Percentiles rank a stretch among this genome's conserved stretches.
Evolutionary conservation across 2,113 vertebrate species (phyloP).

Genomic region (Sinocyclocheilus maitianheensis): DNA sequence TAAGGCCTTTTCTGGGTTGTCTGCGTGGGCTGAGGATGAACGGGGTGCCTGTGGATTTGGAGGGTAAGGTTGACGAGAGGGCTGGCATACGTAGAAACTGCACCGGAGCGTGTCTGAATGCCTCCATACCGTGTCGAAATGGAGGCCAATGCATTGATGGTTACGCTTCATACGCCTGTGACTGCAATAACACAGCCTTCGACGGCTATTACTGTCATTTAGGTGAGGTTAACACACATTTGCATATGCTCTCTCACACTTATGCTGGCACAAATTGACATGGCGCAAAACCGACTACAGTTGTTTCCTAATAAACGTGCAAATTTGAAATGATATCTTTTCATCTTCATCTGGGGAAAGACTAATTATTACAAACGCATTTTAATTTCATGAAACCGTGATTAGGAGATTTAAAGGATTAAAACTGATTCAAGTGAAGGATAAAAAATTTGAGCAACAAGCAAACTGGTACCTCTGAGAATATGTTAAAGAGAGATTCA

Average conservation of each 20-base stretch:
- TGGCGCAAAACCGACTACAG: neutral
- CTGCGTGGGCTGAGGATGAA: conserved; percentile 91
- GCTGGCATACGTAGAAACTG: conserved; percentile 91
- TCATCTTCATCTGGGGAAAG: neutral
- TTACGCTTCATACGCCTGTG: conserved; percentile 91
- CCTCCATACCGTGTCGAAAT: conserved; percentile 88
- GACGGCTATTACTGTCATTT: conserved; percentile 93
- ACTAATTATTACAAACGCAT: conserved; percentile 1
- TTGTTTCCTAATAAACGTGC: neutral
- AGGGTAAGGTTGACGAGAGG: conserved; percentile 88
- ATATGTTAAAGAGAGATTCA: neutral
- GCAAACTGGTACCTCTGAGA: neutral
- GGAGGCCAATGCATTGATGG: conserved; percentile 90
- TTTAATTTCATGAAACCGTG: neutral
- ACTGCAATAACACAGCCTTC: conserved; percentile 92
- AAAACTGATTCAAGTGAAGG: neutral
- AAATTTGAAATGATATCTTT: neutral
- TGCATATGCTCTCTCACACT: neutral
- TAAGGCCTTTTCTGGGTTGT: conserved; percentile 91
- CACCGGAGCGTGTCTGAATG: conserved; percentile 86
- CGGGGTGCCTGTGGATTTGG: conserved; percentile 89
- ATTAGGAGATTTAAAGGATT: neutral
- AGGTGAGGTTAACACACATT: conserved; percentile 72
- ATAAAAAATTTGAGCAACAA: neutral
- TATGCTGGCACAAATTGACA: neutral